Evolutionary conservation across 2,113 vertebrate species (phyloP), one percentile per base, ranked within the genome.

Genomic region (Myiagra hebetior): DNA sequence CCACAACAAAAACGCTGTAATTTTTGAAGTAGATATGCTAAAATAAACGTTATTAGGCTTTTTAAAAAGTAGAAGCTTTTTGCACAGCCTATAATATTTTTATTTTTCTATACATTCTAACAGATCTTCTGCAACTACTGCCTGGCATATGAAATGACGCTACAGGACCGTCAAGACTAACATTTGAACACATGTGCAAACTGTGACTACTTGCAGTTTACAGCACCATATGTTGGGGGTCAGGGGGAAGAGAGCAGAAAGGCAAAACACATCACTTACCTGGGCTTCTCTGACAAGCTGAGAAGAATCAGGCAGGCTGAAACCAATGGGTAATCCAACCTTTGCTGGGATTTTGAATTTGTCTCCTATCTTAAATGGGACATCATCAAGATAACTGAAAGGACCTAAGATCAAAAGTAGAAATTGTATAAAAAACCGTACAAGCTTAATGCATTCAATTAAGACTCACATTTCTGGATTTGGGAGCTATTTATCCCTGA

Each of bases 351-450:
- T 98, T 97, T 98, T 98, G 97, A 99, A 99, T 95, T 99, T 99
- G 79, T 99, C 99, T 95, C 99, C 99, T 95, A 99, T 98, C 98
- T 99, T 99, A 98, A 99, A 99, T 92, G 99, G 99, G 98, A 99
- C 99, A 75, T 99, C 99, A 97, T 99, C 99, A 97, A 99, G 98
- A 96, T 99, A 99, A 98, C 99, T 99, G 98, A 99, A 98, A 97
- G 98, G 98, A 96, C 99, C 99, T 99, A 94, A 30, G 89, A 96
- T 94, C 85, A 96, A 96, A 93, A 94, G 77, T 64, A 96, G 87
- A 97, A 96, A 78, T 81, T 42, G 2, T 56, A 60, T 92, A 0
- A 63, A 67, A 84, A 23, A 57, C 7, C 10, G 49, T 55, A 78
- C 0, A 5, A 62, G 23, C 68, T 87, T 49, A 77, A 62, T 18